Conservation (phyloP, 2,888 invertebrate genomes). For the Cryptus armator region DNA sequence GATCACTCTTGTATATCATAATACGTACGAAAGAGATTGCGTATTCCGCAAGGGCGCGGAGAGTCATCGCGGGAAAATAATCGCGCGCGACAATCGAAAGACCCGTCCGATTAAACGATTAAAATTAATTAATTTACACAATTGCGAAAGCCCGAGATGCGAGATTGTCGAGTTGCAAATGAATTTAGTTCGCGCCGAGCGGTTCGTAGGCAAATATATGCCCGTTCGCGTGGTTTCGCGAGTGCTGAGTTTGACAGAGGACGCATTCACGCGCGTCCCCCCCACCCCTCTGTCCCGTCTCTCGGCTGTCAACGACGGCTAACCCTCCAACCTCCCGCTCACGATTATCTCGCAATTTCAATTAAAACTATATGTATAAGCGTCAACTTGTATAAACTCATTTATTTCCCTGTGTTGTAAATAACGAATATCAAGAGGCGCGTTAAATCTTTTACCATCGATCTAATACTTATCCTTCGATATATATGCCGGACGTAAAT, state of each 20-base stretch:
- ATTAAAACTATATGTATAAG: neutral
- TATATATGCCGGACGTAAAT: no score
- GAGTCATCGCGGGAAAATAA: neutral
- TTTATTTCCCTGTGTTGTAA: no score
- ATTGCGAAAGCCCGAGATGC: neutral
- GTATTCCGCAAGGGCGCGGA: neutral
- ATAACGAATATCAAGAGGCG: no score
- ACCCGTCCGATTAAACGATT: no score
- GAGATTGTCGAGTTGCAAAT: neutral
- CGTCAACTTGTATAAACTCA: no score
- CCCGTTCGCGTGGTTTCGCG: neutral
- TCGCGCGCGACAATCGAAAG: no score
- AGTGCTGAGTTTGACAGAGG: slow-evolving; percentile 11
- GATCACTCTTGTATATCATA: slow-evolving; percentile 23
- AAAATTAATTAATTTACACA: slow-evolving; percentile 3
- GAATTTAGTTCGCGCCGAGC: neutral
- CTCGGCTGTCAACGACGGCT: neutral
- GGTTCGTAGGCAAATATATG: neutral
- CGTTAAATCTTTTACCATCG: no score
- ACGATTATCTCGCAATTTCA: neutral
- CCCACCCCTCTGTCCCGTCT: neutral
- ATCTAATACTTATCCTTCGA: no score
- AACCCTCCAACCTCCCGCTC: neutral
- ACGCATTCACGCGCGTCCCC: neutral
- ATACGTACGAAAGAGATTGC: neutral